phyloP scores from a whole-genome alignment of 2,113 vertebrate species.

The Merops nubicus region DNA sequence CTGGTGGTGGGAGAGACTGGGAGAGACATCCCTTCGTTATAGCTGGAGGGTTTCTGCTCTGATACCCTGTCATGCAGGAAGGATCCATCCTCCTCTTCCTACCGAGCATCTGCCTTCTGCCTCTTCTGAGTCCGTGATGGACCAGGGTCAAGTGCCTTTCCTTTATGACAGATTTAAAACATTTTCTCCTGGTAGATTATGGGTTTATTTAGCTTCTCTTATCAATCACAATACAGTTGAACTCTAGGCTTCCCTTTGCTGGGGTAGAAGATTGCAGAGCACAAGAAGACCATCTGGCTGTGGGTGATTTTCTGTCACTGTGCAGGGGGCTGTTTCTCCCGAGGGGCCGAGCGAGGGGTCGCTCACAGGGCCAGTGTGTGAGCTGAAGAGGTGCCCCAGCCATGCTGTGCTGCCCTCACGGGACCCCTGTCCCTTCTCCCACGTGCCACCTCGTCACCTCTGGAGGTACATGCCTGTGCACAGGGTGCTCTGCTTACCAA shows the following conservation, averaged over 20 bases:
- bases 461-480: accelerated
- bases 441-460: accelerated
- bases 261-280: neutral
- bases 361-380: accelerated
- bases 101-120: neutral
- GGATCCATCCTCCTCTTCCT: neutral
- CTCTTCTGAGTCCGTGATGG: accelerated
- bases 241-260: neutral
- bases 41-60: neutral
- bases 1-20: too few relatives aligned
- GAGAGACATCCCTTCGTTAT: accelerated
- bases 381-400: accelerated
- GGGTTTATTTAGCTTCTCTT: neutral
- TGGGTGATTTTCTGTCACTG: neutral
- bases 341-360: accelerated
- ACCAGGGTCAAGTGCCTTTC: neutral
- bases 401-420: accelerated
- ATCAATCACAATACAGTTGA: neutral
- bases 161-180: neutral
- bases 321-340: neutral
- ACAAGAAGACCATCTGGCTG: neutral
- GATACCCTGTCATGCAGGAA: accelerated
- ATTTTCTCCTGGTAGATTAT: neutral
- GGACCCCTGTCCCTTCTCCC: accelerated
- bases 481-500: too few relatives aligned